Base-by-base conservation (phyloP, 2,113 vertebrate genomes). In the Tachycineta bicolor region DNA sequence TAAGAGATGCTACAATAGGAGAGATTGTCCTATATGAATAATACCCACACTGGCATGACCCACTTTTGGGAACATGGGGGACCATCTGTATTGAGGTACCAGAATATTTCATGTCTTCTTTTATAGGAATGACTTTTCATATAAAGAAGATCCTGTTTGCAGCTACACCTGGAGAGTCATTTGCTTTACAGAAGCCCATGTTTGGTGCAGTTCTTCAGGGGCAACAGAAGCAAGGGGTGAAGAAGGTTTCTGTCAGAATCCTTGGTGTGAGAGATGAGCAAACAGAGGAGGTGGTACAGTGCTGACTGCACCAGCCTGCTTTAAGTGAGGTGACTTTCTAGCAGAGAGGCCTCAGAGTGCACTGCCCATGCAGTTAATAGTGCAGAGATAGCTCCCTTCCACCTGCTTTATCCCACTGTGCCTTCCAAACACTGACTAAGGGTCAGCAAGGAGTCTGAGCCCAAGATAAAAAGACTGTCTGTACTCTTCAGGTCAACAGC, bases 171-270 rank as follows among this genome's bases (percentile, higher is more conserved):
- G 26, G 16, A 64, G 46, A 46, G 16, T 33, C 1, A 14, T 46
- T 58, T 81, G 18, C 56, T 82, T 6, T 39, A 15, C 39, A 34
- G 55, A 75, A 78, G 15, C 19, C 78, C 19, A 1, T 18, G 47
- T 63, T 91, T 0, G 0, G 5, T 0, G 0, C 13, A 43, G 14
- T 15, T 55, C 34, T 33, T 65, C 28, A 46, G 46, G 28, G 55
- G 18, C 34, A 65, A 14, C 33, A 76, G 67, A 34, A 23, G 23
- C 9, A 62, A 3, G 0, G 19, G n/a, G 46, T 19, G 50, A 62
- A 49, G 28, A 22, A 62, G 41, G 46, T 37, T 49, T 74, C 68
- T 68, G 4, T 60, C 31, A 58, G 31, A 53, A 20, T 70, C 28
- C n/a, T 22, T 3, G 16, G 19, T 67, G 21, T 22, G n/a, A 83